Evolutionary conservation across 37 sponge, comb jelly and placozoan genomes (phyloP), one percentile per base, ranked within the genome.

Genomic region (Aphrocallistes beatrix): DNA sequence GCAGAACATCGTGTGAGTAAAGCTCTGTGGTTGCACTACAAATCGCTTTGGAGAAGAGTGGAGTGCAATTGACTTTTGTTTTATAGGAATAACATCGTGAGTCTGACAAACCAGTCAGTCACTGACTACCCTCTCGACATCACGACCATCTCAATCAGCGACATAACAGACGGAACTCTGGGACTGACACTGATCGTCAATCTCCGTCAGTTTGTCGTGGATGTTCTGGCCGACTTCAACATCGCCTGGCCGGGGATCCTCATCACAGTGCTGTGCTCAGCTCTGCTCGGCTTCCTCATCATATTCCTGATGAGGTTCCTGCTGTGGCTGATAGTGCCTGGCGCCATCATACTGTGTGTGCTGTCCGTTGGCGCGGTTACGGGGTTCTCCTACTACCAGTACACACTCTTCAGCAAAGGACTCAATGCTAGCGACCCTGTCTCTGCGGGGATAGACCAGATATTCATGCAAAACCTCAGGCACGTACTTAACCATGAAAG

Each of bases 41-140:
- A n/a, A n/a, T n/a, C n/a, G n/a, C n/a, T n/a, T n/a, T n/a, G n/a
- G n/a, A n/a, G n/a, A n/a, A n/a, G n/a, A n/a, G n/a, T n/a, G n/a
- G n/a, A n/a, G n/a, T n/a, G n/a, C n/a, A n/a, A n/a, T 13, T 42
- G 45, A 16, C 45, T 42, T 13, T 42, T 42, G 45, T 42, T 42
- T 16, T 42, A 13, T 13, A 60, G 75, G 32, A 13, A 13, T 13
- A 13, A 60, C n/a, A 28, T 30, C 10, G 75, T 60, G 34, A 21
- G 3, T 19, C 75, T 60, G 21, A 60, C 21, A 25, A 60, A 60
- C 34, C 6, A 60, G 34, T 60, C 75, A 3, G n/a, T 60, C 75
- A 28, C 17, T 6, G 75, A 60, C 75, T 60, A 60, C 75, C 75
- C 75, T 60, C 75, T 60, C 75, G 75, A 60, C 75, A 60, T 60